Evolutionary conservation across 2,797 vertebrate genomes (phyloP).

Genomic region (Brotula barbata): DNA sequence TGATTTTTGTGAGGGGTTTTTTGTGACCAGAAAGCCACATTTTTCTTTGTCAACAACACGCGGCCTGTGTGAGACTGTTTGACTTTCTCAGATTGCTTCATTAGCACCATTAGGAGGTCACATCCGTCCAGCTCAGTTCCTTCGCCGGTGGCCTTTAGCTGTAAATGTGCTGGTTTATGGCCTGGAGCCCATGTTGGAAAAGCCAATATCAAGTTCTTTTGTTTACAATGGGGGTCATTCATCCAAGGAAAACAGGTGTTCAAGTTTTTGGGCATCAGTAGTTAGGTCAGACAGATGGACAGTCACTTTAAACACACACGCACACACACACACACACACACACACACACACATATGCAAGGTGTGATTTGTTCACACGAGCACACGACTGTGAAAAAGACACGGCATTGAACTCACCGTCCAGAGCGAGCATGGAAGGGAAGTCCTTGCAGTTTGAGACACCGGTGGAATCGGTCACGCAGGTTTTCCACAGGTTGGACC

Average conservation of each 20-base stretch:
- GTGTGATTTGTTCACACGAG: background rate
- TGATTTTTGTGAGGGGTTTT: background rate
- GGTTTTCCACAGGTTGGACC: slow-evolving; percentile 95
- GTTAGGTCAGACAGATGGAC: background rate
- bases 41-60: slow-evolving; percentile 3
- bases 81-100: slow-evolving; percentile 61
- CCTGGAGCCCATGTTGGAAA: slow-evolving; percentile 36
- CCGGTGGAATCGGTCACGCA: slow-evolving; percentile 96
- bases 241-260: slow-evolving; percentile 28
- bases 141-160: slow-evolving; percentile 36
- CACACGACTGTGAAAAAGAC: background rate
- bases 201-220: slow-evolving; percentile 55
- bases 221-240: slow-evolving; percentile 47
- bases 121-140: slow-evolving; percentile 23
- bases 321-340: background rate
- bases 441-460: slow-evolving; percentile 95
- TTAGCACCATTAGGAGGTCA: slow-evolving; percentile 35
- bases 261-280: background rate
- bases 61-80: slow-evolving; percentile 32
- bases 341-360: background rate
- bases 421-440: slow-evolving; percentile 93
- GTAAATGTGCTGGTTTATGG: slow-evolving; percentile 46
- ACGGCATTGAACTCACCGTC: slow-evolving; percentile 79
- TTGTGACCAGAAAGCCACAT: background rate
- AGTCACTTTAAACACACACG: background rate